A percentile compares a stretch with the other conserved stretches of the same genome.
Conservation (phyloP, 2,888 invertebrate genomes). For the Euplagia quadripunctaria region DNA sequence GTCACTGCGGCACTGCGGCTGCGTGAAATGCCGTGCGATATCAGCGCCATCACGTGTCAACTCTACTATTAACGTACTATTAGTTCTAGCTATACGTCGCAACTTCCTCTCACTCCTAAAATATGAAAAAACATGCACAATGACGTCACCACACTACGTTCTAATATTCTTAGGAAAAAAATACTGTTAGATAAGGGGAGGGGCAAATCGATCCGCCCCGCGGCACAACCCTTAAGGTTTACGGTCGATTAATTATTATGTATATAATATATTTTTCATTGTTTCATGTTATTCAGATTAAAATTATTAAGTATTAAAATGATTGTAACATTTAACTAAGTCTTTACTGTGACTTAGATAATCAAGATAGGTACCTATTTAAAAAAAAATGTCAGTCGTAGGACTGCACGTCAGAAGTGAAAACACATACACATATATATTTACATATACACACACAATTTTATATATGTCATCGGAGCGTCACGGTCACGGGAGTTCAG, state of each 20-base stretch:
- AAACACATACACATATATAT: no score
- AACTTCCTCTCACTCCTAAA: neutral
- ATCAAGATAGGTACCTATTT: no score
- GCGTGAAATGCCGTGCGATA: conserved; percentile 11
- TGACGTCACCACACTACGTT: neutral
- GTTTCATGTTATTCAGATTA: neutral
- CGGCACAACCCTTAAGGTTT: neutral
- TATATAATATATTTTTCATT: neutral
- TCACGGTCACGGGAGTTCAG: no score
- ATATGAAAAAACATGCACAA: neutral
- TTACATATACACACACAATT: no score
- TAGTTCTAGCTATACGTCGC: neutral
- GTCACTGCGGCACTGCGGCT: conserved; percentile 15
- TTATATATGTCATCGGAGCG: no score
- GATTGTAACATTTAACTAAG: neutral
- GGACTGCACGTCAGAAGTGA: no score
- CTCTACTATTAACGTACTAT: neutral
- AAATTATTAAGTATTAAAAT: neutral
- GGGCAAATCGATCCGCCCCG: neutral
- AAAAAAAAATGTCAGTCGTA: no score
- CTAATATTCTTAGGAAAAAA: neutral
- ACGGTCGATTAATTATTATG: neutral
- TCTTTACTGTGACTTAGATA: neutral
- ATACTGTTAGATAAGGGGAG: neutral
- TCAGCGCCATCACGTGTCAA: conserved; percentile 1